A percentile compares a stretch with the other conserved stretches of the same genome.
Evolutionary conservation across 2,113 vertebrate species (phyloP).

Genomic region (Bungarus multicinctus): DNA sequence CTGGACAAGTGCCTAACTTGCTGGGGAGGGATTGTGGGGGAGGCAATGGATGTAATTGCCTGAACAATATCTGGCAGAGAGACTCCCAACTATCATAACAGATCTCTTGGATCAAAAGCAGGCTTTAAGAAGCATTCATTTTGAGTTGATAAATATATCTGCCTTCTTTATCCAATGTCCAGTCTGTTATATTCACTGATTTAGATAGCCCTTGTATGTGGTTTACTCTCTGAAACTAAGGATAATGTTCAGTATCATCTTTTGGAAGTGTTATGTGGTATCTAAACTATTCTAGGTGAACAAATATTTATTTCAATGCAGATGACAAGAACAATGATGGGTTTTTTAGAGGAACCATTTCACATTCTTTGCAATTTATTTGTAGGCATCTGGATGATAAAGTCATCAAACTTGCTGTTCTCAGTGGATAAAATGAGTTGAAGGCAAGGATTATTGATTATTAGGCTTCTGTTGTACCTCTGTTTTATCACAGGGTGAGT

Average conservation of each 20-base stretch:
- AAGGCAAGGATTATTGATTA: not conserved
- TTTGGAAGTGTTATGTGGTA: not conserved
- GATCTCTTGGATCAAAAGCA: not conserved
- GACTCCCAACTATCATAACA: not conserved
- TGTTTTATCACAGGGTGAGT: not conserved
- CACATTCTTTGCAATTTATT: not conserved
- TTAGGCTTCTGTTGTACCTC: not conserved
- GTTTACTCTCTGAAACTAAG: not conserved
- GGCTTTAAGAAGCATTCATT: not conserved
- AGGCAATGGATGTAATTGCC: too few species aligned
- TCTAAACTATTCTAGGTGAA: not conserved
- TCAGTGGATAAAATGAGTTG: slow-evolving; percentile 17
- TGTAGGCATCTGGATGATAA: not conserved
- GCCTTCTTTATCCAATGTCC: not conserved
- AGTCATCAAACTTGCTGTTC: not conserved
- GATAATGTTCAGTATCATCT: not conserved
- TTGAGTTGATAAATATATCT: not conserved
- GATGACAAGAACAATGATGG: not conserved
- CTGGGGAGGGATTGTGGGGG: not conserved
- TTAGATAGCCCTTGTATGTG: not conserved
- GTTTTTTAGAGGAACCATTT: not conserved
- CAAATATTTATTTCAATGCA: not conserved
- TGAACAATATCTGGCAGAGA: not conserved
- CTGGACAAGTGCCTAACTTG: not conserved
- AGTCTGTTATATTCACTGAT: not conserved